These are phyloP conservation scores for Galemys pyrenaicus DNA, from an alignment of 2,113 vertebrate species.

Conservation along the genomic window DNA sequence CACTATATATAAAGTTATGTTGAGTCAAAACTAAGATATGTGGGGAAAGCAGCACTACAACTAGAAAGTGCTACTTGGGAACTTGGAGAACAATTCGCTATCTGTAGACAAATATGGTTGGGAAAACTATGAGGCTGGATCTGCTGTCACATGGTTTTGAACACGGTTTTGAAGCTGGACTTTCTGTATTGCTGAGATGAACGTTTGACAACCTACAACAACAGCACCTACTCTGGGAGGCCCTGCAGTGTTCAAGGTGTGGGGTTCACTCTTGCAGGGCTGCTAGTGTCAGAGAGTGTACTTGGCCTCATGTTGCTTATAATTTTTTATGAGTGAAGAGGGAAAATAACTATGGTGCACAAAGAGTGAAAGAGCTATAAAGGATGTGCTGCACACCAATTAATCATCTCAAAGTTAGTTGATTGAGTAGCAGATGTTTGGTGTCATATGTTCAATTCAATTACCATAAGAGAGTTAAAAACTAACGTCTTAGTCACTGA, in stretches of 20 bases:
- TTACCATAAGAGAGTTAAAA: constrained; percentile 30
- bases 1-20: not conserved
- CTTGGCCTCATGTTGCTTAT: not conserved
- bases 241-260: not conserved
- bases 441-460: not conserved
- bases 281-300: not conserved
- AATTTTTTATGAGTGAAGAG: not conserved
- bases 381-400: not conserved
- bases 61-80: not conserved
- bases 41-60: not conserved
- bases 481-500: not conserved
- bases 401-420: constrained; percentile 29
- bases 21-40: not conserved
- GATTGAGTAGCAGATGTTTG: constrained; percentile 47
- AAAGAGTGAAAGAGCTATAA: not conserved
- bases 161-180: not conserved
- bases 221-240: not conserved
- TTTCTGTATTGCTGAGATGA: not conserved
- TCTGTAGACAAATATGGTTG: not conserved
- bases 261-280: not conserved
- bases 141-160: not conserved
- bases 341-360: not conserved
- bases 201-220: not conserved
- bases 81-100: not conserved
- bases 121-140: not conserved